Evolutionary conservation across 1,140 invertebrate genomes (phyloP).

Genomic region (Nomia melanderi): DNA sequence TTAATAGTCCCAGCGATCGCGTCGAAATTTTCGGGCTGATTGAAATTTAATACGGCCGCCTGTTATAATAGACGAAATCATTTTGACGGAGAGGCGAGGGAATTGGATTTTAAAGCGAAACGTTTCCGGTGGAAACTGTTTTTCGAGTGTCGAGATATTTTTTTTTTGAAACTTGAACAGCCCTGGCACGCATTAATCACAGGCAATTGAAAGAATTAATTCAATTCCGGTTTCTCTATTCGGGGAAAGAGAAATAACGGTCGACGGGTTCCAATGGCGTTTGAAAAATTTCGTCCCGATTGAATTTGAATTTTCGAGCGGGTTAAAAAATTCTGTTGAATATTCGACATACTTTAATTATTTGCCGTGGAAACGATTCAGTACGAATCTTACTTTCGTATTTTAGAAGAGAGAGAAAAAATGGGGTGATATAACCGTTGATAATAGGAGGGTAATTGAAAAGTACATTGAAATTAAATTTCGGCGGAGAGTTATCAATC

Average conservation of each 20-base stretch:
- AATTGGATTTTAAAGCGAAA: neutral
- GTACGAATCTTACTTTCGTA: no score
- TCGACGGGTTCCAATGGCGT: neutral
- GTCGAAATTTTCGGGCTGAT: neutral
- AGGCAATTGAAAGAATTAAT: neutral
- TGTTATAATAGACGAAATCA: neutral
- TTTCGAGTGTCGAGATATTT: neutral
- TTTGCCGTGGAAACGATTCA: no score
- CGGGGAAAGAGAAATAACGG: neutral
- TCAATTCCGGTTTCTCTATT: neutral
- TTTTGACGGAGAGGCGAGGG: neutral
- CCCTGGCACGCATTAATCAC: neutral
- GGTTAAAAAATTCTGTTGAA: no score
- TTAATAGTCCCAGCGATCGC: neutral
- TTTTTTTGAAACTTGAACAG: no score
- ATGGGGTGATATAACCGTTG: neutral
- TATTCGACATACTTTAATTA: no score
- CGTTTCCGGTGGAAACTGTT: neutral
- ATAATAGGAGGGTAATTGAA: neutral
- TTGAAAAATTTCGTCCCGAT: no score
- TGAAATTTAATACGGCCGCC: neutral
- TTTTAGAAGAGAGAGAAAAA: no score
- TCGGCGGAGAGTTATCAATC: slow-evolving; percentile 7
- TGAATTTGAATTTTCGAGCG: no score
- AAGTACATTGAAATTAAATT: neutral